Conservation (phyloP, 1,140 invertebrate species). For the Piezodorus guildinii region DNA sequence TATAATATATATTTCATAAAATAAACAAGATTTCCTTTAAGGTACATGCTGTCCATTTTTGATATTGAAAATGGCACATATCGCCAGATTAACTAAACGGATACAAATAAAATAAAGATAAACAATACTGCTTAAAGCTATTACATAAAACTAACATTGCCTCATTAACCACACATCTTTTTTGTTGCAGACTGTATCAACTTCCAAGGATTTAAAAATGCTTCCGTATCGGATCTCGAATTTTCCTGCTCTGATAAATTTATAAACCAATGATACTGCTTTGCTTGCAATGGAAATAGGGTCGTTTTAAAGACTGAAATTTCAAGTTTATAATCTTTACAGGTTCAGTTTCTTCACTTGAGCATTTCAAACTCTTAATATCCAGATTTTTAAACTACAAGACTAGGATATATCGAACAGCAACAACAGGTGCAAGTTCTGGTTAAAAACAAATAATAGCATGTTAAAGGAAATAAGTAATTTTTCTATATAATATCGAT, state of each 20-base stretch:
- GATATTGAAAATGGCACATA: constrained; percentile 9
- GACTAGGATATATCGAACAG: constrained; percentile 11
- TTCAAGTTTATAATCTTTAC: too few species aligned
- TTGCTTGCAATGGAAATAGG: too few species aligned
- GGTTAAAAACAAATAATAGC: constrained; percentile 2
- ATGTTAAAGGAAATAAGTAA: constrained; percentile 5
- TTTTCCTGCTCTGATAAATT: too few species aligned
- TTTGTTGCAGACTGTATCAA: too few species aligned
- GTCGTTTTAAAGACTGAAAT: too few species aligned
- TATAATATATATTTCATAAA: background rate
- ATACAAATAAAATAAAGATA: background rate
- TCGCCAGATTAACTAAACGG: background rate
- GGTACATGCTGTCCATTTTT: background rate
- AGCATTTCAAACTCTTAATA: background rate
- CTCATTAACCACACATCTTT: too few species aligned
- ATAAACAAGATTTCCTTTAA: background rate
- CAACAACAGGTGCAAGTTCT: background rate
- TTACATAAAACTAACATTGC: background rate
- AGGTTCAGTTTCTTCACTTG: background rate
- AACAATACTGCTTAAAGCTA: constrained; percentile 10
- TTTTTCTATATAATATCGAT: background rate
- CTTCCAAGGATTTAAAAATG: too few species aligned
- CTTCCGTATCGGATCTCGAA: too few species aligned
- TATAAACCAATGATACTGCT: too few species aligned
- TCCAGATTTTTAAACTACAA: constrained; percentile 3